These are phyloP conservation scores for Sardina pilchardus DNA, from an alignment of 2,113 vertebrate species.

Conservation along the genomic window DNA sequence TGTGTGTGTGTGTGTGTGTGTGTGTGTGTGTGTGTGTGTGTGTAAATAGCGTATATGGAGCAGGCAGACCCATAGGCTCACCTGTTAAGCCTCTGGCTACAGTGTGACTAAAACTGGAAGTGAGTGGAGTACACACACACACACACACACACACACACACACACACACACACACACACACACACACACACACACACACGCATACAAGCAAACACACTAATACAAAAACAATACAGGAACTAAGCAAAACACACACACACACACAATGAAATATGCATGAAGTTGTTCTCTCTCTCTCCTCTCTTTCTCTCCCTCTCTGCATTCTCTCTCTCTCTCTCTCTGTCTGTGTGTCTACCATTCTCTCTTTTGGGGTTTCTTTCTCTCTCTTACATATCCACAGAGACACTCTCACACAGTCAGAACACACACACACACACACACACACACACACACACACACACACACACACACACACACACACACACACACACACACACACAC, in stretches of 20 bases:
- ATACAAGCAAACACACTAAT: not conserved
- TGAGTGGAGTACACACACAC: not conserved
- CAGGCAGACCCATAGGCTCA: not conserved
- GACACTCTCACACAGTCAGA: not conserved
- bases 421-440: too few species aligned
- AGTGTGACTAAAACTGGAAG: not conserved
- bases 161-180: not conserved
- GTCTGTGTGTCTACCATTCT: not conserved
- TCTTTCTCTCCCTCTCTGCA: not conserved
- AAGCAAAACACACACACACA: not conserved
- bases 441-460: too few species aligned
- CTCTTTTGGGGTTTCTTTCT: not conserved
- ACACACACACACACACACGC: too few species aligned
- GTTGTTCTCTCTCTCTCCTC: too few species aligned
- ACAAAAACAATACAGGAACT: too few species aligned
- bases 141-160: not conserved
- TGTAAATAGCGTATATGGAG: not conserved
- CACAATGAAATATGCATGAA: not conserved
- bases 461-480: too few species aligned
- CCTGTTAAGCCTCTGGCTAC: not conserved
- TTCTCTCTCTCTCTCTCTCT: not conserved
- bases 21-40: conserved; percentile 1
- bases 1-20: not conserved
- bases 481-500: not conserved
- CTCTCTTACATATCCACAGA: not conserved